Evolutionary conservation across 2,888 invertebrate species (phyloP).

Genomic region (Rhingia rostrata): DNA sequence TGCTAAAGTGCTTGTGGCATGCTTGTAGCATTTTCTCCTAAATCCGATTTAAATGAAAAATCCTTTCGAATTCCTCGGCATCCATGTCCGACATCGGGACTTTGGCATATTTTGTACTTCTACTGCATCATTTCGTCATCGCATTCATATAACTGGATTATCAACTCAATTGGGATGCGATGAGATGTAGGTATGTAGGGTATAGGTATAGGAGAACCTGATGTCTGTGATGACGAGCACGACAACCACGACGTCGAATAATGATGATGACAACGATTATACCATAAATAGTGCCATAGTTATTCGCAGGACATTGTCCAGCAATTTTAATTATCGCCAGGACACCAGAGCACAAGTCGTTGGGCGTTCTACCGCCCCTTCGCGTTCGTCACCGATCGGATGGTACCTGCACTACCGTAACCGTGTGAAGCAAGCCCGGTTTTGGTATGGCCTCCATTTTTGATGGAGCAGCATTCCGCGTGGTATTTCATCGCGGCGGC

Average conservation of each 20-base stretch:
- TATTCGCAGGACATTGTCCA: constrained; percentile 69
- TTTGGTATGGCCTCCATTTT: constrained; percentile 66
- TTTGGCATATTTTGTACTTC: too few species aligned
- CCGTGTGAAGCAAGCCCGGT: constrained; percentile 65
- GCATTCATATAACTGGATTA: constrained; percentile 29
- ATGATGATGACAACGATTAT: constrained; percentile 59
- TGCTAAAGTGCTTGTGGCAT: too few species aligned
- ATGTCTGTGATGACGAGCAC: not conserved
- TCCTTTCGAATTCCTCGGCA: constrained; percentile 1
- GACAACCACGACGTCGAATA: constrained; percentile 1
- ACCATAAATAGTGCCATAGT: constrained; percentile 67
- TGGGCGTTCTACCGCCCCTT: constrained; percentile 21
- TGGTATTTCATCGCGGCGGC: constrained; percentile 15
- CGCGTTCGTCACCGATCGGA: not conserved
- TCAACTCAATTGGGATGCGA: constrained; percentile 34
- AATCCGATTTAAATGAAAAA: constrained; percentile 3
- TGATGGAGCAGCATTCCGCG: constrained; percentile 68
- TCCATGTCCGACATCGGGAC: constrained; percentile 1
- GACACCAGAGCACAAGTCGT: constrained; percentile 42
- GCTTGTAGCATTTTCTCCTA: not conserved
- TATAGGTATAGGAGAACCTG: not conserved
- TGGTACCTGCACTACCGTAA: not conserved
- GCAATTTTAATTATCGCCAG: constrained; percentile 69
- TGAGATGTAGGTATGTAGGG: not conserved
- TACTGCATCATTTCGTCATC: not conserved